These are phyloP conservation scores for Aegotheles bennettii DNA, from an alignment of 2,113 vertebrate species.

Conservation along the genomic window DNA sequence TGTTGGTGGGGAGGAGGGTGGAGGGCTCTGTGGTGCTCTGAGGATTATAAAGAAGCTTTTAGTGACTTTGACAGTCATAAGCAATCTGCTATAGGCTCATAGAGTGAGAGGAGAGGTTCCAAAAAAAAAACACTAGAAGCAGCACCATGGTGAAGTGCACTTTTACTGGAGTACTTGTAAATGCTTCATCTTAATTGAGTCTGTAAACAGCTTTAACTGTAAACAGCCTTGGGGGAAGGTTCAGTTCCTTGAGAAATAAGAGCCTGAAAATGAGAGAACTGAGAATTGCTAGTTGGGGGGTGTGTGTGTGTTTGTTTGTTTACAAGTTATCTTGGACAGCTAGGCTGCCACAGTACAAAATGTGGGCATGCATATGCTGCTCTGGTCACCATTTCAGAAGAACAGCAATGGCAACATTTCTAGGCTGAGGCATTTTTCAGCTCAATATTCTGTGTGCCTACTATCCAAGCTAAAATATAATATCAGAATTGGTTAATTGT, in stretches of 20 bases:
- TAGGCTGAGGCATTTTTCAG: not conserved
- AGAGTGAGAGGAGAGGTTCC: not conserved
- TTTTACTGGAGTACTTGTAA: not conserved
- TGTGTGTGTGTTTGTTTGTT: not conserved
- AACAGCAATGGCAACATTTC: not conserved
- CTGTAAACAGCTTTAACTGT: not conserved
- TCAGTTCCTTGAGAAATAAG: not conserved
- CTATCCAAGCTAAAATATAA: not conserved
- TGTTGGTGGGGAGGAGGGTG: not conserved
- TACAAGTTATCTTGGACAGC: not conserved
- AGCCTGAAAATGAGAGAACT: not conserved
- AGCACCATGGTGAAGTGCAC: not conserved
- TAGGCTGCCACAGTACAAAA: not conserved
- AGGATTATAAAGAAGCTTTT: not conserved
- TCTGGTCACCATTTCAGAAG: not conserved
- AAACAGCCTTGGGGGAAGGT: not conserved
- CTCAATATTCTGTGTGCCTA: not conserved
- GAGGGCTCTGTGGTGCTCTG: not conserved
- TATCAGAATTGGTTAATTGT: not conserved
- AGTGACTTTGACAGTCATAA: not conserved
- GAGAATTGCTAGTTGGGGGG: not conserved
- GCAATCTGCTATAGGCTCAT: not conserved
- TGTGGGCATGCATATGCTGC: not conserved
- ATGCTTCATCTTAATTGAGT: not conserved
- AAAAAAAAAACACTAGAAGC: not conserved